Conservation (phyloP, 2,797 vertebrate species). For the Decapterus maruadsi region DNA sequence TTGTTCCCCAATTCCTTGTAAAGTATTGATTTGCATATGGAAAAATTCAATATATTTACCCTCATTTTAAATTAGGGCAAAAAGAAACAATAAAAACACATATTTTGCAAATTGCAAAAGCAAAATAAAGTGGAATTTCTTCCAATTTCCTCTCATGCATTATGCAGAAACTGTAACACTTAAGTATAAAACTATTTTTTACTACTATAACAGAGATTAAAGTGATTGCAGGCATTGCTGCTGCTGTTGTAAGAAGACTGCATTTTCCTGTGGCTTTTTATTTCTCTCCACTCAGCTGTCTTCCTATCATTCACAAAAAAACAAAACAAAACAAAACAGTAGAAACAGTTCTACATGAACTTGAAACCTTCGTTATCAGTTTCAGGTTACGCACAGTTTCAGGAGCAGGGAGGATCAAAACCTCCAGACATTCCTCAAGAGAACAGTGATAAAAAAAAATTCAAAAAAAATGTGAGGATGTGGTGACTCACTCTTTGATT, state of each 20-base stretch:
- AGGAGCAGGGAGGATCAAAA: constrained; percentile 72
- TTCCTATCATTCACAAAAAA: constrained; percentile 34
- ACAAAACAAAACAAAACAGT: background rate
- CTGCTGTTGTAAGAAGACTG: background rate
- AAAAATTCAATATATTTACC: background rate
- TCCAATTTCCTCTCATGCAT: background rate
- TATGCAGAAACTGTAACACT: background rate
- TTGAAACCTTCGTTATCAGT: constrained; percentile 65
- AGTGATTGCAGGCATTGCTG: constrained; percentile 9
- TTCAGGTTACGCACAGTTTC: constrained; percentile 68
- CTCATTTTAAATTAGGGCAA: background rate
- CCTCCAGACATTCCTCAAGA: constrained; percentile 73
- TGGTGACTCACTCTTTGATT: background rate
- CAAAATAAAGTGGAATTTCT: background rate
- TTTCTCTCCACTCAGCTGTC: background rate
- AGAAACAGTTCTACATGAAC: constrained; percentile 57
- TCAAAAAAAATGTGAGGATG: constrained; percentile 11
- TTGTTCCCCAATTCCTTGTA: background rate
- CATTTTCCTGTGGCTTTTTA: constrained; percentile 5
- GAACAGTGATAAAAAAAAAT: constrained; percentile 75
- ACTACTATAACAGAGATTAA: background rate
- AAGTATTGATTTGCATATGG: background rate
- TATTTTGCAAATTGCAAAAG: background rate
- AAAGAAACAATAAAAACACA: background rate
- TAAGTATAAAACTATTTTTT: too few species aligned